phyloP scores from a whole-genome alignment of 2,797 vertebrate species.

The Alectoris magna region DNA sequence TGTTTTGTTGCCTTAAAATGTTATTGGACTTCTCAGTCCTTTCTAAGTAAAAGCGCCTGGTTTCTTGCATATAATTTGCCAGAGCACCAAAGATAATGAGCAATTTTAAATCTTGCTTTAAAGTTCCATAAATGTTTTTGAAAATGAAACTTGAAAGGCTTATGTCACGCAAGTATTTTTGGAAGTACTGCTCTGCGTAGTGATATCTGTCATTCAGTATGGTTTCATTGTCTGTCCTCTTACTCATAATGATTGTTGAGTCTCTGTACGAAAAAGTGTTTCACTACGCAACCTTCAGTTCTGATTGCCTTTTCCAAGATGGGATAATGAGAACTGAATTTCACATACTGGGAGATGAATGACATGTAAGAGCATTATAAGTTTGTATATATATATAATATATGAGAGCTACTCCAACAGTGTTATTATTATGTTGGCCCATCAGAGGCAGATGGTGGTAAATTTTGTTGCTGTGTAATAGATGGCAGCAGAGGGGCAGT shows the following conservation, averaged over 20 bases:
- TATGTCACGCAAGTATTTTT: background rate
- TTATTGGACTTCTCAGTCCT: background rate
- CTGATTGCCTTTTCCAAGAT: background rate
- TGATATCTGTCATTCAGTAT: background rate
- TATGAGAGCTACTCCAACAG: too few relatives aligned
- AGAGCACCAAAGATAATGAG: background rate
- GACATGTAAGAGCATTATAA: background rate
- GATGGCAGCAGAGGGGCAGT: too few relatives aligned
- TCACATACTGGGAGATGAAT: background rate
- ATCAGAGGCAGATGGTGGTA: too few relatives aligned
- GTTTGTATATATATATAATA: background rate
- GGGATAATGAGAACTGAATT: background rate
- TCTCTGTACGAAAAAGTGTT: background rate
- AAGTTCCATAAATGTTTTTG: background rate
- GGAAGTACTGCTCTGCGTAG: background rate
- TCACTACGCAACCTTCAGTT: background rate
- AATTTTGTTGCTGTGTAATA: too few relatives aligned
- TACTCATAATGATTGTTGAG: background rate
- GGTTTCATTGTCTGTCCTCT: background rate
- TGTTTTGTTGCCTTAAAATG: background rate
- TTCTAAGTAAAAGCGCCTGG: background rate
- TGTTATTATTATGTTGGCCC: too few relatives aligned
- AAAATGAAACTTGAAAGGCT: background rate
- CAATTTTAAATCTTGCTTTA: background rate
- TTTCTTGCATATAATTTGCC: background rate